Percentiles rank a stretch among this genome's conserved stretches.
Conservation (phyloP, 1,140 invertebrate species). For the Drosophila fuyamai region DNA sequence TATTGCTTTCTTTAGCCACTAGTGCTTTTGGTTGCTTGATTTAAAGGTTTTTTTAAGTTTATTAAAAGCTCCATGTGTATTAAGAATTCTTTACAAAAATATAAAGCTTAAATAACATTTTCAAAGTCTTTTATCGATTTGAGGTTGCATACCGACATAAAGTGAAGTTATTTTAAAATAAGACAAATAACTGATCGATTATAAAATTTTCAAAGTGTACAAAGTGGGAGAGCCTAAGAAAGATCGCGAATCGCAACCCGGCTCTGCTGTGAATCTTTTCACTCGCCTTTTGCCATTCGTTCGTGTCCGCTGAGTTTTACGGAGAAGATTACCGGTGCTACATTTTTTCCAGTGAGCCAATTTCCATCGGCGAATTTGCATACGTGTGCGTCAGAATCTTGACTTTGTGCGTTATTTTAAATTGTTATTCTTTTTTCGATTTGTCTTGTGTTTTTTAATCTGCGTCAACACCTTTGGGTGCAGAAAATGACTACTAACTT, state of each 20-base stretch:
- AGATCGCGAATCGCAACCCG: constrained; percentile 17
- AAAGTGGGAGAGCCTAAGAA: constrained; percentile 15
- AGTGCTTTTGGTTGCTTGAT: too few relatives aligned
- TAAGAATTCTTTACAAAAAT: too few relatives aligned
- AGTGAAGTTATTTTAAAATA: too few relatives aligned
- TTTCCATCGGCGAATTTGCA: constrained; percentile 52
- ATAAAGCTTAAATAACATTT: too few relatives aligned
- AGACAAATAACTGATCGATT: too few relatives aligned
- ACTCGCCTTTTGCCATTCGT: constrained; percentile 60
- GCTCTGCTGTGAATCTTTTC: constrained; percentile 50
- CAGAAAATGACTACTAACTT: constrained; percentile 32
- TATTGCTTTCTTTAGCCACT: too few relatives aligned
- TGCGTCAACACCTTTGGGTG: constrained; percentile 43
- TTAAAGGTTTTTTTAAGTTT: too few relatives aligned
- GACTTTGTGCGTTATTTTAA: constrained; percentile 27
- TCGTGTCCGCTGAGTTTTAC: constrained; percentile 43
- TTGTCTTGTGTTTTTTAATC: constrained; percentile 27
- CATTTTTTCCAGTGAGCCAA: constrained; percentile 28
- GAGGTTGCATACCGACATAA: too few relatives aligned
- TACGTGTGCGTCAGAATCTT: constrained; percentile 72
- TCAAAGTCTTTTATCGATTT: too few relatives aligned
- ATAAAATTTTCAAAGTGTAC: constrained; percentile 18
- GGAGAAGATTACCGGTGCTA: constrained; percentile 31
- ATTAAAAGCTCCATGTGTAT: too few relatives aligned
- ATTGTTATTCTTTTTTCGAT: constrained; percentile 36